Evolutionary conservation across 1,140 invertebrate species (phyloP), one percentile per base, ranked within the genome.

Genomic region (Neodiprion pinetum): DNA sequence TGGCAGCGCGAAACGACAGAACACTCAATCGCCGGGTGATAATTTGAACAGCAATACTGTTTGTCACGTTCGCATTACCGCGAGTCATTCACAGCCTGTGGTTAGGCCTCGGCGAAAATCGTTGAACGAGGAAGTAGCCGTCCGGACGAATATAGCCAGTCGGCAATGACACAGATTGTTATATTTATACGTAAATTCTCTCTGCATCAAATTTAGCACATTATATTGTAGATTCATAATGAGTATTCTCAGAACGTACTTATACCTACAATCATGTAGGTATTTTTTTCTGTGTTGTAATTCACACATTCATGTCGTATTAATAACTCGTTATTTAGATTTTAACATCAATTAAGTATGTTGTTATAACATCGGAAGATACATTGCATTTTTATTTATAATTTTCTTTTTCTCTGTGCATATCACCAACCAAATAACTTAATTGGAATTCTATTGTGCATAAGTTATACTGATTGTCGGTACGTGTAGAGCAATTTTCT

Each of bases 41-140:
- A 73, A 83, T 28, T 77, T 81, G 28, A 83, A 84, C 48, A 74
- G 82, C 23, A 88, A 82, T 76, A 82, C 87, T 11, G 80, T 88
- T 79, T 88, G 85, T 75, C 87, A 88, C 76, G 86, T 88, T 77
- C 78, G 86, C 75, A 88, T 88, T 71, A 82, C 84, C 72, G 82
- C 80, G 53, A 80, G 86, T 12, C 79, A 86, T 12, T 79, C 85
- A 7, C 83, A 84, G 66, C 53, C 53, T 12, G 53, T 61, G 53
- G n/a, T 40, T 40, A 1, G n/a, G n/a, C 53, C 11, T 14, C 53
- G 53, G 7, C 53, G 53, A 61, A 61, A 17, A 61, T 61, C n/a
- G 3, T 14, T 61, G n/a, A 17, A 12, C 53, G 53, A 61, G n/a
- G 11, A 61, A 14, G 53, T 61, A 61, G 53, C 11, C 4, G 53